These are phyloP conservation scores for Lytechinus variegatus DNA, from an alignment of 35 echinoderm and acorn worm species.

Conservation along the genomic window DNA sequence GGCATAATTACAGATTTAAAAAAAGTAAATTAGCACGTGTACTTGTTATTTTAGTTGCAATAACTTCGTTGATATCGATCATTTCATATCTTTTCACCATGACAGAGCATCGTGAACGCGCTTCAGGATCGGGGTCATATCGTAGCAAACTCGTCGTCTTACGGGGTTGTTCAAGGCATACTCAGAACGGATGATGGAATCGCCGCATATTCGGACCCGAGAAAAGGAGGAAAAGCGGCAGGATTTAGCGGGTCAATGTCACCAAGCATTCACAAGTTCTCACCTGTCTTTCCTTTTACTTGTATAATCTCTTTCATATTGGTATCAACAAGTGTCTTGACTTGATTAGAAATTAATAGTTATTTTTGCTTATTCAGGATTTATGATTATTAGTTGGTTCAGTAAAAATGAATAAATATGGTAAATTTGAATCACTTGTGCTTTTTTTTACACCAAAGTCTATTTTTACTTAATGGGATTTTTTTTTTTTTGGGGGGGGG, in stretches of 20 bases:
- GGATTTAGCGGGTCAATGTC: background rate
- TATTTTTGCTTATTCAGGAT: no score
- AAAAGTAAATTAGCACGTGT: no score
- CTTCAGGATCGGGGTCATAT: background rate
- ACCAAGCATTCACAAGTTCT: background rate
- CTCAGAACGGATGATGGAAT: background rate
- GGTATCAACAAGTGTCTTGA: no score
- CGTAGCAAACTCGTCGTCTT: background rate
- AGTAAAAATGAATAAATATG: no score
- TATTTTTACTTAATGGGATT: no score
- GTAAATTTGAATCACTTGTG: no score
- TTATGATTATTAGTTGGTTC: no score
- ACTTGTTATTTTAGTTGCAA: background rate
- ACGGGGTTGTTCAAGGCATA: slow-evolving; percentile 8
- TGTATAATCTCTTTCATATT: background rate
- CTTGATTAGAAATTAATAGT: no score
- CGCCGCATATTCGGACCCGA: slow-evolving; percentile 32
- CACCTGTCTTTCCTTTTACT: background rate
- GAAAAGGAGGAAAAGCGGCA: slow-evolving; percentile 37
- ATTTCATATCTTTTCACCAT: background rate
- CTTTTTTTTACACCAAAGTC: no score
- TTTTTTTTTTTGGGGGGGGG: no score
- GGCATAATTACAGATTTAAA: no score
- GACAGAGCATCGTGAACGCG: background rate
- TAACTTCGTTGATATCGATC: background rate